Percentiles rank a stretch among this genome's conserved stretches.
phyloP scores from a whole-genome alignment of 2,113 vertebrate genomes.

The Esox niger region DNA sequence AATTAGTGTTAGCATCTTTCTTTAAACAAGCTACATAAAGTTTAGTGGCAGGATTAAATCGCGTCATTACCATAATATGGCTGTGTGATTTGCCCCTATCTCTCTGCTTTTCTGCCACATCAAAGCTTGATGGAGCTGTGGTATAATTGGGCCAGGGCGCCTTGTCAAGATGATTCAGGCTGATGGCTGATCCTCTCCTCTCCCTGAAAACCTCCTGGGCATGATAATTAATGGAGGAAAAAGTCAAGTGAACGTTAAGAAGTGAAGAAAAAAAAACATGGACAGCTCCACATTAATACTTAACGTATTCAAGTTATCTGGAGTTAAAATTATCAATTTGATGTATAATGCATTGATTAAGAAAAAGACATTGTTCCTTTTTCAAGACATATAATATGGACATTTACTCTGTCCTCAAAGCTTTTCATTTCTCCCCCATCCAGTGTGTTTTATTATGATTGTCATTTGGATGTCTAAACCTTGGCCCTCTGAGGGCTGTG shows the following conservation, averaged over 20 bases:
- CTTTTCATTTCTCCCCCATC: conserved; percentile 53
- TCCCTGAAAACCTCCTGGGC: conserved; percentile 89
- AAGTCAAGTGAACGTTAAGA: conserved; percentile 83
- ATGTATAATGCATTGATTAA: conserved; percentile 91
- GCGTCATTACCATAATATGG: conserved; percentile 97
- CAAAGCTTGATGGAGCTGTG: conserved; percentile 88
- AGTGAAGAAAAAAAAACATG: conserved; percentile 79
- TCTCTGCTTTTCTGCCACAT: conserved; percentile 91
- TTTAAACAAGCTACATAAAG: conserved; percentile 96
- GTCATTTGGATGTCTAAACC: conserved; percentile 37
- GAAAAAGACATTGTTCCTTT: conserved; percentile 71
- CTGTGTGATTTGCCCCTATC: conserved; percentile 94
- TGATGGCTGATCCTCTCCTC: conserved; percentile 87
- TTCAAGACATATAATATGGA: conserved; percentile 72
- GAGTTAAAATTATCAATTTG: conserved; percentile 91
- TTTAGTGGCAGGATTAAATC: conserved; percentile 98
- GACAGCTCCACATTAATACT: conserved; percentile 94
- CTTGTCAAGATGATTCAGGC: conserved; percentile 96
- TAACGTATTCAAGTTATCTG: conserved; percentile 92
- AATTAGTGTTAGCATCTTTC: conserved; percentile 97
- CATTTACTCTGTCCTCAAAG: conserved; percentile 74
- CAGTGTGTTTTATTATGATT: conserved; percentile 57
- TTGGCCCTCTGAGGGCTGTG: conserved; percentile 59
- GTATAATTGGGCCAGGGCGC: conserved; percentile 94
- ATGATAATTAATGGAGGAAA: conserved; percentile 90